Conservation (phyloP, 2,888 invertebrate species). For the Eretmocerus hayati region DNA sequence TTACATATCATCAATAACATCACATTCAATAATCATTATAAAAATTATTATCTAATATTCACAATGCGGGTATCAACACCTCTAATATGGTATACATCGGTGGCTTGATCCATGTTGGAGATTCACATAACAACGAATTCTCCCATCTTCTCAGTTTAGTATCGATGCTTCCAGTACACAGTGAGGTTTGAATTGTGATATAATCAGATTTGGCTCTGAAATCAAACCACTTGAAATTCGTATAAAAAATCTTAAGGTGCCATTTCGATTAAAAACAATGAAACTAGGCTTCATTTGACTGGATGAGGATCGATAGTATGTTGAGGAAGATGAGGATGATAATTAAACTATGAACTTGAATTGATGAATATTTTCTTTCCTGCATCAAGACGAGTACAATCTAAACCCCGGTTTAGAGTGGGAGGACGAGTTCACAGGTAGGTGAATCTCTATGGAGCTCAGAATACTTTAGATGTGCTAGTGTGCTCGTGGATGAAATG, state of each 20-base stretch:
- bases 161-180: constrained; percentile 11
- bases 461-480: constrained; percentile 4
- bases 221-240: neutral
- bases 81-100: too few relatives aligned
- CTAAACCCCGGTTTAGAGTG: constrained; percentile 99
- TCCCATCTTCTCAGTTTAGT: constrained; percentile 19
- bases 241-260: neutral
- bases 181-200: too few relatives aligned
- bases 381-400: constrained; percentile 97
- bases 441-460: constrained; percentile 51
- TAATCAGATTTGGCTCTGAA: too few relatives aligned
- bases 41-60: too few relatives aligned
- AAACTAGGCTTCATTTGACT: neutral
- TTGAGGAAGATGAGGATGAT: constrained; percentile 12
- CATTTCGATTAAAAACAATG: neutral
- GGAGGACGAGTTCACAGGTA: constrained; percentile 99
- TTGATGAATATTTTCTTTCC: constrained; percentile 52
- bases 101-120: too few relatives aligned
- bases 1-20: too few relatives aligned
- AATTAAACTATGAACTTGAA: constrained; percentile 38
- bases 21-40: too few relatives aligned
- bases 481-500: neutral
- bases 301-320: constrained; percentile 12
- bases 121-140: too few relatives aligned
- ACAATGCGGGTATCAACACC: too few relatives aligned